phyloP scores from a whole-genome alignment of 2,797 vertebrate species.

The Micrastur ruficollis region DNA sequence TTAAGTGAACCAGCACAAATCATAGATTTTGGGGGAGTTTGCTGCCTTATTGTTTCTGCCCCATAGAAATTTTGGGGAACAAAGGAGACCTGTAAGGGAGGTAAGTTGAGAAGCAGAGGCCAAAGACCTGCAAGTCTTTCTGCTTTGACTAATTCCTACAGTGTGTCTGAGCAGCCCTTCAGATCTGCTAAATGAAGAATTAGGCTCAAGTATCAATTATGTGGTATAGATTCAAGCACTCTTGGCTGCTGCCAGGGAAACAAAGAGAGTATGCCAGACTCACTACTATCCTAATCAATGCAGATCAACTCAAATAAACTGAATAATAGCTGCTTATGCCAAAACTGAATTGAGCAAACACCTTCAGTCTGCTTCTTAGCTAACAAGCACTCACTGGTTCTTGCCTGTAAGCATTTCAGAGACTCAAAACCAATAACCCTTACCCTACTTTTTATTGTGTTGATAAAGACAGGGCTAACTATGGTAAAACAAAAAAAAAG shows the following conservation, averaged over 20 bases:
- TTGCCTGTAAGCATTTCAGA: background rate
- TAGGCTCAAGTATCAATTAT: background rate
- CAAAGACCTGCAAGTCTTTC: background rate
- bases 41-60: background rate
- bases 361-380: background rate
- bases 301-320: background rate
- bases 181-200: background rate
- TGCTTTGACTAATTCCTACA: background rate
- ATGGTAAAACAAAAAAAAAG: background rate
- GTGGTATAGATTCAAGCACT: background rate
- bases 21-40: background rate
- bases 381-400: background rate
- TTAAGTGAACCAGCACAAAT: background rate
- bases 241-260: background rate
- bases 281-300: background rate
- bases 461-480: background rate
- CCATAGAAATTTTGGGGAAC: background rate
- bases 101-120: background rate
- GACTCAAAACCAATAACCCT: background rate
- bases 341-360: background rate
- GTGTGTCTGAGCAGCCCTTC: background rate
- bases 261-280: background rate
- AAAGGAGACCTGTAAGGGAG: background rate
- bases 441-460: background rate
- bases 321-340: background rate